Conservation (phyloP, 2,113 vertebrate species). For the Pipa parva region DNA sequence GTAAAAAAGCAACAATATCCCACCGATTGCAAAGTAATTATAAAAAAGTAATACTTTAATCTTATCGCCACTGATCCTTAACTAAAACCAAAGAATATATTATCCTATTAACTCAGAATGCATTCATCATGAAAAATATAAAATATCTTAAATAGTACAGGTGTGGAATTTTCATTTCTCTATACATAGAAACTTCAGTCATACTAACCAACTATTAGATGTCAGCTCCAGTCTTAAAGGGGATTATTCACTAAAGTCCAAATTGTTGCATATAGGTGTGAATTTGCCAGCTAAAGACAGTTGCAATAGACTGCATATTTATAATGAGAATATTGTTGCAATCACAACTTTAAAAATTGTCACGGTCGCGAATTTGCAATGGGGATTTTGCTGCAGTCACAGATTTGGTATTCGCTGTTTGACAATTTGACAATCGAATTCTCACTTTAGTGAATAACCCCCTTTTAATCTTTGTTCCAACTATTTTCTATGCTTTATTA, state of each 20-base stretch:
- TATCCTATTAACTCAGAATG: conserved; percentile 15
- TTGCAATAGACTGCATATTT: too few species aligned
- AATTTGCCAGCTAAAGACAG: too few species aligned
- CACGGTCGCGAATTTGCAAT: too few species aligned
- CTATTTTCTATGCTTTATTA: conserved; percentile 20
- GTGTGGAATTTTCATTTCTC: neutral
- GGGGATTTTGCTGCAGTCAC: too few species aligned
- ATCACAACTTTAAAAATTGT: too few species aligned
- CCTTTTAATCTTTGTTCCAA: conserved; percentile 5
- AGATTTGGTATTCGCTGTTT: too few species aligned
- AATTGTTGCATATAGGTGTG: too few species aligned
- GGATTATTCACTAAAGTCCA: too few species aligned
- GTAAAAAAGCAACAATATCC: conserved; percentile 34
- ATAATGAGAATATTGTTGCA: too few species aligned
- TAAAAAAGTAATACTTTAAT: conserved; percentile 35
- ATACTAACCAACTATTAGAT: conserved; percentile 30
- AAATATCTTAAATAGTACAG: conserved; percentile 21
- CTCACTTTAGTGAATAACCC: too few species aligned
- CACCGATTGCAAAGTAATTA: conserved; percentile 37
- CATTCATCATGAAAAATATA: neutral
- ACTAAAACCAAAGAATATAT: neutral
- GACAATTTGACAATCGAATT: too few species aligned
- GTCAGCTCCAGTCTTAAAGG: too few species aligned
- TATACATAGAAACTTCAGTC: conserved; percentile 9
- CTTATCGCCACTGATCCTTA: conserved; percentile 17